Evolutionary conservation across 2,888 invertebrate species (phyloP), one percentile per base, ranked within the genome.

Genomic region (Drosophila kambysellisi): DNA sequence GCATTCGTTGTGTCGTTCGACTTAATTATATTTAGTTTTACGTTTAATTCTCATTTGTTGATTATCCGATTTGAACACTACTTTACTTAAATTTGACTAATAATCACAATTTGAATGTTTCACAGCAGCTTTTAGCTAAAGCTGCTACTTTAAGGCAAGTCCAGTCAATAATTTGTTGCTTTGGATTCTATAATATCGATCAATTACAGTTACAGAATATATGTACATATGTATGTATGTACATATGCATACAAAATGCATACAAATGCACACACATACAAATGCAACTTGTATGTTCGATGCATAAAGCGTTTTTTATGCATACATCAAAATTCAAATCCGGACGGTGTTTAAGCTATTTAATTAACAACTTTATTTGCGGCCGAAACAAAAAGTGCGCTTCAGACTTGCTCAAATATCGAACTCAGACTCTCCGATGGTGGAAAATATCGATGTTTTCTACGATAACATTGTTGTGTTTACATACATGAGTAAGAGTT

Each of bases 121-220:
- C 73, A 73, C 73, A 72, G 73, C 65, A 51, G 76, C 72, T 82
- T 80, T 52, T 59, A 79, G 76, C 81, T 80, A 57, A 56, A 56
- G 69, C 81, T 79, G 81, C 67, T 88, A 86, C 73, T 86, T 85
- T 85, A 85, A 85, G 84, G 84, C 84, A 85, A 86, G 88, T 85
- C 79, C 83, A 85, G 84, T 85, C 79, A 68, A 77, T 51, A 41
- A 66, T 65, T 69, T 79, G 65, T 81, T 74, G 62, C 59, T 67
- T 67, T 74, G 32, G 43, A 56, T 71, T 61, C 48, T 60, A 63
- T 15, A 37, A 35, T 11, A 29, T 17, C 4, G 43, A 32, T 25
- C 8, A 20, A 48, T 29, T 35, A 7, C 17, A 11, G 7, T 8
- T 17, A 25, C 25, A 25, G 25, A 25, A 25, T 25, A 25, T 25